Conservation (phyloP, 2,888 invertebrate species). For the Drosophila mercatorum region DNA sequence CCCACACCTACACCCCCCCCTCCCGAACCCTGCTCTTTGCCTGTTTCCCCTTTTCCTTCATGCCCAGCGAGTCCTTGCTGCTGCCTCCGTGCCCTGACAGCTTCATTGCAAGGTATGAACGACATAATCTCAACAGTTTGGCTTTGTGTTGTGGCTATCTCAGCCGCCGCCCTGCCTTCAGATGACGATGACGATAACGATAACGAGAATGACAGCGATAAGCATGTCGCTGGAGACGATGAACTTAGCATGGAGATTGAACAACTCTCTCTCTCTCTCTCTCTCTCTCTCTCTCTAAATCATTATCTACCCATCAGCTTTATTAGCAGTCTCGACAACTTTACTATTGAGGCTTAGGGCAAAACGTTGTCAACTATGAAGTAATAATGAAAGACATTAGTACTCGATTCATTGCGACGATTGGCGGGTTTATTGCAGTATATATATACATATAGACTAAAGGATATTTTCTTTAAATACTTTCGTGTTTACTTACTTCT, state of each 20-base stretch:
- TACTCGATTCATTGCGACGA: neutral
- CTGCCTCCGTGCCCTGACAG: neutral
- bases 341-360: no score
- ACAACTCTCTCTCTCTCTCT: neutral
- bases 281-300: neutral
- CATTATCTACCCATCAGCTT: neutral
- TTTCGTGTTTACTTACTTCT: neutral
- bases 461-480: neutral
- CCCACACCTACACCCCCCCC: neutral
- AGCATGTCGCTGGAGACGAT: neutral
- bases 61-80: neutral
- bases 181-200: neutral
- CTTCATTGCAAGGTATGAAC: slow-evolving; percentile 40
- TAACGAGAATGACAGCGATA: slow-evolving; percentile 12
- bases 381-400: neutral
- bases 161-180: neutral
- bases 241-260: neutral
- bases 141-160: slow-evolving; percentile 38
- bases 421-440: neutral
- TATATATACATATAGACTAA: neutral
- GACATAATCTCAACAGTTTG: slow-evolving; percentile 48
- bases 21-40: no score
- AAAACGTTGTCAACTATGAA: neutral
- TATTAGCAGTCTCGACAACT: neutral
- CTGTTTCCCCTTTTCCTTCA: neutral